Evolutionary conservation across 37 sponge, comb jelly and placozoan species (phyloP), one percentile per base, ranked within the genome.

Genomic region (Ianthella basta): DNA sequence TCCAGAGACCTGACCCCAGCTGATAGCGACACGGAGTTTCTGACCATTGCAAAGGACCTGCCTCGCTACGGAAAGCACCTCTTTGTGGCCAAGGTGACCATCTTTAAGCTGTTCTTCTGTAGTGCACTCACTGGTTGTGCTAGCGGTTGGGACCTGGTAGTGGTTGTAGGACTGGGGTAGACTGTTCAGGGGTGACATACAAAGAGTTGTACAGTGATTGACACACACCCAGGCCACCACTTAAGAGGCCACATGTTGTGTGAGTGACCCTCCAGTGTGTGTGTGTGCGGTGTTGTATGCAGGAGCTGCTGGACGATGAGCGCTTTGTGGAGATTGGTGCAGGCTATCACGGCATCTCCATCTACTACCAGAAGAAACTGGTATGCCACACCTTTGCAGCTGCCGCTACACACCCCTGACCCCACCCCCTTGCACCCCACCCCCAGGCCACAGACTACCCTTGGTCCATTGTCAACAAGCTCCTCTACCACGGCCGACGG

Each of bases 41-140:
- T 89, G 2, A 54, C 56, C 0, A 72, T 89, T 20, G 80, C 87
- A 54, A 93, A 82, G 68, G 84, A 66, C 24, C 93, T 93, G 8
- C 80, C 84, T 37, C 87, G 90, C 37, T 93, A 93, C 63, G 93
- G 93, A 29, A 79, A 84, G 59, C 93, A 93, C 65, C 74, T 87
- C 53, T 93, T 89, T 65, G 55, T 53, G 36, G 90, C 75, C 16
- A 70, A 82, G 68, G 92, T 88, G 54, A 44, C 50, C 50, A 44
- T 3, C 50, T 44, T 3, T 8, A 44, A 44, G 50, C 8, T 3
- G 3, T 8, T 44, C 6, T 8, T 44, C 50, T 44, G 50, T 44
- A 8, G 6, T 44, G 50, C 50, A 44, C 8, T 44, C 50, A 44
- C 50, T 44, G 50, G 6, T n/a, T n/a, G n/a, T n/a, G n/a, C n/a